These are phyloP conservation scores for Enchytraeus crypticus DNA, from an alignment of 2,888 invertebrate species.

Conservation along the genomic window DNA sequence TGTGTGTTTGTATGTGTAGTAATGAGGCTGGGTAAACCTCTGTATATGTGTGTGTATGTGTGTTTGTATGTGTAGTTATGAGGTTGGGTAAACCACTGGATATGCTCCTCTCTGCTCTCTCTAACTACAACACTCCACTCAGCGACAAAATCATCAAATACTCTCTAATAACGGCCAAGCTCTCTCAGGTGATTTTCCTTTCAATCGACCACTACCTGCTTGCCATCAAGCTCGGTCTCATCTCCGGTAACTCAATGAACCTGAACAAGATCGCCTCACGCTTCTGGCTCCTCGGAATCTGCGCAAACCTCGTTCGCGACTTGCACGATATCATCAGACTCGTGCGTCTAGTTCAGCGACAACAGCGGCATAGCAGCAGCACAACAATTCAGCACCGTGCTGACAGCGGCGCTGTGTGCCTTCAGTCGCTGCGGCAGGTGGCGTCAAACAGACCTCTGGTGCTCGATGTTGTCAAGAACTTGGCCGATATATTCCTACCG, in stretches of 20 bases:
- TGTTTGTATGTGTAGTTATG: constrained; percentile 58
- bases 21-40: neutral
- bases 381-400: no score
- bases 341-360: constrained; percentile 25
- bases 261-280: constrained; percentile 59
- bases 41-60: neutral
- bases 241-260: constrained; percentile 61
- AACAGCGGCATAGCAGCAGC: neutral
- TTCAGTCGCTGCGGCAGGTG: constrained; percentile 26
- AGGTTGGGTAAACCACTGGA: constrained; percentile 77
- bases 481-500: constrained; percentile 78
- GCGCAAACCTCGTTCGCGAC: constrained; percentile 71
- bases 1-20: constrained; percentile 9
- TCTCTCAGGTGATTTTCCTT: constrained; percentile 69
- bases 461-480: constrained; percentile 74
- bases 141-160: constrained; percentile 63
- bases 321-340: constrained; percentile 59
- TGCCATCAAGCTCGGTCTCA: constrained; percentile 56
- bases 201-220: constrained; percentile 79
- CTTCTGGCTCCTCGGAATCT: constrained; percentile 75
- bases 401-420: neutral
- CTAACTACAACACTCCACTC: constrained; percentile 64
- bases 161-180: constrained; percentile 67
- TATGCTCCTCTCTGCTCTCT: constrained; percentile 65
- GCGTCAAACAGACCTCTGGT: constrained; percentile 52